Conservation (phyloP, 2,797 vertebrate genomes). For the Manis pentadactyla region DNA sequence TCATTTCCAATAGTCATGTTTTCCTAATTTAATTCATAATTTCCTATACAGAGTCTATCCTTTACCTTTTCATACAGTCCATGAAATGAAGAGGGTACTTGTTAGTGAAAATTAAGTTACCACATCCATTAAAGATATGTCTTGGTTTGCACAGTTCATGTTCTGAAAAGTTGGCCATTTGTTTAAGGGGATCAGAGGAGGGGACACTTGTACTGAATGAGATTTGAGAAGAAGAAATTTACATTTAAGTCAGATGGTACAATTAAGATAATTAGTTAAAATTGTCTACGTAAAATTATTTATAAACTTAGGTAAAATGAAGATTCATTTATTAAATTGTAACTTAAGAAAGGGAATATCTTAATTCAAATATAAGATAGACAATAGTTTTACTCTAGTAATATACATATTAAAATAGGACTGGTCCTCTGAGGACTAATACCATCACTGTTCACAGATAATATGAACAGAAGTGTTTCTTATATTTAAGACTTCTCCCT, state of each 20-base stretch:
- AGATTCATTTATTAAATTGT: not conserved
- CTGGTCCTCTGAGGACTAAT: not conserved
- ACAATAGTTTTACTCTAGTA: not conserved
- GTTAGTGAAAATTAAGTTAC: not conserved
- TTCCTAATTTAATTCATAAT: not conserved
- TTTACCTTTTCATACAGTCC: not conserved
- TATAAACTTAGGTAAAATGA: not conserved
- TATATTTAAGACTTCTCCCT: not conserved
- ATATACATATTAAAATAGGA: not conserved
- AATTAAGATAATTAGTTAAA: not conserved
- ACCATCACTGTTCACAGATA: not conserved
- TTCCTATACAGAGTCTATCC: not conserved
- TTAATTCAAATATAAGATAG: not conserved
- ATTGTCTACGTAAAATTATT: not conserved
- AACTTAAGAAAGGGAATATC: not conserved
- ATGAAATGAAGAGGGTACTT: not conserved
- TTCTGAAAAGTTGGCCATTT: not conserved
- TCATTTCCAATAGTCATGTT: not conserved
- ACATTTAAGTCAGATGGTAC: not conserved
- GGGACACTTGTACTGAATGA: not conserved
- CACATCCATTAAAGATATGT: not conserved
- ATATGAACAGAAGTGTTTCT: not conserved
- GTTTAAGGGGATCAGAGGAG: not conserved
- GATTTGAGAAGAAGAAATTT: not conserved
- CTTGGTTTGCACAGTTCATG: not conserved